A percentile compares a stretch with the other conserved stretches of the same genome.
Conservation (phyloP, 1,140 invertebrate species). For the Stegodyphus mimosarum region DNA sequence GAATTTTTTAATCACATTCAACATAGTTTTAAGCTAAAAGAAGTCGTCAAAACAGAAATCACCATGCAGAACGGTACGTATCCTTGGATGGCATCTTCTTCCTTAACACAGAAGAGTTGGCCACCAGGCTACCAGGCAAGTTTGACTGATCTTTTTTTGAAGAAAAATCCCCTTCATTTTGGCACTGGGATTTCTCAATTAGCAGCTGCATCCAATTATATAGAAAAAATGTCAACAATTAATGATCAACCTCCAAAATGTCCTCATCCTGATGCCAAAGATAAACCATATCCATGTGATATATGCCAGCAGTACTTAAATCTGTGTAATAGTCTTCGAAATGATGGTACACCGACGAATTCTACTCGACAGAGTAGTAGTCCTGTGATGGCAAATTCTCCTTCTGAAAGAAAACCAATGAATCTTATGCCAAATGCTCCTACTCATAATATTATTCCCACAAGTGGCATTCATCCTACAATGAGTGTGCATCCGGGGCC, state of each 20-base stretch:
- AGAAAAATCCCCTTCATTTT: conserved; percentile 62
- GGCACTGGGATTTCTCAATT: conserved; percentile 61
- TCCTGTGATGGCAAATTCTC: conserved; percentile 46
- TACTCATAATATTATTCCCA: conserved; percentile 28
- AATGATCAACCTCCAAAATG: conserved; percentile 61
- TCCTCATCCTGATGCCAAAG: conserved; percentile 62
- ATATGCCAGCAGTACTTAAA: conserved; percentile 62
- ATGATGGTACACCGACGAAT: conserved; percentile 32
- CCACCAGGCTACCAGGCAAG: conserved; percentile 63
- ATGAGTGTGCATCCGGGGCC: conserved; percentile 43
- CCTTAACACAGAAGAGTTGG: conserved; percentile 60
- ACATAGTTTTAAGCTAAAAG: too few relatives aligned
- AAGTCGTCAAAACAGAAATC: not conserved
- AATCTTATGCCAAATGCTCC: conserved; percentile 44
- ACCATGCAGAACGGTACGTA: conserved; percentile 63
- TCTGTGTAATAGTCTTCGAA: conserved; percentile 43
- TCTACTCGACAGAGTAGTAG: conserved; percentile 24
- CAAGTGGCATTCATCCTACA: conserved; percentile 29
- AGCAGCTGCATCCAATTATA: conserved; percentile 63
- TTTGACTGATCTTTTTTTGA: conserved; percentile 62
- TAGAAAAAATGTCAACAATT: conserved; percentile 62
- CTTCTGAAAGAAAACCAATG: conserved; percentile 54
- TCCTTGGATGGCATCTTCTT: conserved; percentile 62
- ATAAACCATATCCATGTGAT: conserved; percentile 63
- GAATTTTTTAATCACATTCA: too few relatives aligned